Evolutionary conservation across 1,140 invertebrate species (phyloP).

Genomic region (Sipha flava): DNA sequence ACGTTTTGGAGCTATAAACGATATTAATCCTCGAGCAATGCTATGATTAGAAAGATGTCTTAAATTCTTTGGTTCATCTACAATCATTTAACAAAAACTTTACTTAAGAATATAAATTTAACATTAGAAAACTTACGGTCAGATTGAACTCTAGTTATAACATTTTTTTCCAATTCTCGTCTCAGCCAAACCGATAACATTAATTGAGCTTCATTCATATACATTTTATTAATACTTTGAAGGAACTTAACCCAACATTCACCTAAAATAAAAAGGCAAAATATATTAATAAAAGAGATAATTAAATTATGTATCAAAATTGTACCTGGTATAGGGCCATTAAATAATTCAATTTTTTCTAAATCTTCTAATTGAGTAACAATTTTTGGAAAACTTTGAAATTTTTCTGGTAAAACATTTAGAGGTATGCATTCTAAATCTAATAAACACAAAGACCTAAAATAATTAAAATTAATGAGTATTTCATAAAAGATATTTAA

Average conservation of each 20-base stretch:
- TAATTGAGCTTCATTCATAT: background rate
- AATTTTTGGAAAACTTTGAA: background rate
- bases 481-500: background rate
- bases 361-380: conserved; percentile 1
- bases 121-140: background rate
- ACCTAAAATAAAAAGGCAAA: background rate
- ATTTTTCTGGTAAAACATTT: conserved; percentile 1
- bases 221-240: background rate
- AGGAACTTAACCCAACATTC: conserved; percentile 23
- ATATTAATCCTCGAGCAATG: conserved; percentile 14
- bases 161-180: conserved; percentile 1
- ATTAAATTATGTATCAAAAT: background rate
- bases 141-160: background rate
- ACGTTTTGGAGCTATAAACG: conserved; percentile 1
- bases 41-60: background rate
- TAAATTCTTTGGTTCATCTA: conserved; percentile 24
- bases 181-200: conserved; percentile 1
- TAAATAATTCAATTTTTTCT: conserved; percentile 6
- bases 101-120: background rate
- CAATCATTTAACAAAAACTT: background rate
- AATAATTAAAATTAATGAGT: background rate
- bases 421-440: background rate
- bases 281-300: background rate
- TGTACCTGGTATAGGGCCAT: conserved; percentile 9
- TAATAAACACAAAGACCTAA: background rate